phyloP scores from a whole-genome alignment of 2,888 invertebrate species.

The Rhodophaea formosa region DNA sequence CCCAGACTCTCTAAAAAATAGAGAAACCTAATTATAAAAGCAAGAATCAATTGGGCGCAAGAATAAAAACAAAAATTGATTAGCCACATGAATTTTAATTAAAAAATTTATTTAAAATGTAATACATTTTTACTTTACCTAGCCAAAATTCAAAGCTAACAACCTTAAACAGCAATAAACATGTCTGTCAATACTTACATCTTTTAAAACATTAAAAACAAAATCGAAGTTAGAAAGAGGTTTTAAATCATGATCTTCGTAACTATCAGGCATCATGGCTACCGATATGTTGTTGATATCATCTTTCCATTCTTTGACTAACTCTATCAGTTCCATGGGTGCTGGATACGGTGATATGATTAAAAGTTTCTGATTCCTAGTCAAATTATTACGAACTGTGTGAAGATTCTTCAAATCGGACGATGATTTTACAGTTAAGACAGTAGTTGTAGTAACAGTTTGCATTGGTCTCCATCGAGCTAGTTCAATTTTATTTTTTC shows the following conservation, averaged over 20 bases:
- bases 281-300: constrained; percentile 28
- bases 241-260: constrained; percentile 27
- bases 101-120: too few species aligned
- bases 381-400: constrained; percentile 20
- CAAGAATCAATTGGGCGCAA: too few species aligned
- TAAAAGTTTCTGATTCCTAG: constrained; percentile 26
- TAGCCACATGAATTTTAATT: too few species aligned
- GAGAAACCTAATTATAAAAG: neutral
- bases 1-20: constrained; percentile 32
- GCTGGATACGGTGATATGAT: constrained; percentile 31
- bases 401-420: constrained; percentile 25
- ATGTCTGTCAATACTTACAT: constrained; percentile 26
- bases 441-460: constrained; percentile 22
- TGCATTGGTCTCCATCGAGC: constrained; percentile 28
- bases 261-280: constrained; percentile 28
- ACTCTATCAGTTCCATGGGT: constrained; percentile 26
- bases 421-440: constrained; percentile 26
- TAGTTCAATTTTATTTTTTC: constrained; percentile 27
- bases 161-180: too few species aligned
- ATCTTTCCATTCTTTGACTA: constrained; percentile 28
- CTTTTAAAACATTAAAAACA: constrained; percentile 28
- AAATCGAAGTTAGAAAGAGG: constrained; percentile 28
- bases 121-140: too few species aligned
- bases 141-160: too few species aligned
- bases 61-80: too few species aligned